These are phyloP conservation scores for Alligator sinensis DNA, from an alignment of 2,113 vertebrate genomes.

Conservation along the genomic window DNA sequence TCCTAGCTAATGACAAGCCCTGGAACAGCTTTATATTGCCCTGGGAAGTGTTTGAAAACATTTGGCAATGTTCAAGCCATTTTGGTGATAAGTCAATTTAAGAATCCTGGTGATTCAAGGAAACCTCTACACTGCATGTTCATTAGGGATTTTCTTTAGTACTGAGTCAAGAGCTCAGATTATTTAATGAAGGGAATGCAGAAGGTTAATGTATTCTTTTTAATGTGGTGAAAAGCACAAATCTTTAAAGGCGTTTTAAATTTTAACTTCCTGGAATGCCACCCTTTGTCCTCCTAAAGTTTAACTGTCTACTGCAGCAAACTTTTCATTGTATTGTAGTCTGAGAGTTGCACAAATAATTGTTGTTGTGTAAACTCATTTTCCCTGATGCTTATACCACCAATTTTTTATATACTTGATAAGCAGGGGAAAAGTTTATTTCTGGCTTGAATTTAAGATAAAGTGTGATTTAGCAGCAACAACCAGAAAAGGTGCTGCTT, in stretches of 20 bases:
- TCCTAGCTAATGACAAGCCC: not conserved
- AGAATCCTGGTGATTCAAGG: slow-evolving; percentile 8
- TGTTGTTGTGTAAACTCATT: slow-evolving; percentile 41
- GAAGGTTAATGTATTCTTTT: not conserved
- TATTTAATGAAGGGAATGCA: not conserved
- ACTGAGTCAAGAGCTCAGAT: not conserved
- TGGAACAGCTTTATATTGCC: not conserved
- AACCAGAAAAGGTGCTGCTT: slow-evolving; percentile 1
- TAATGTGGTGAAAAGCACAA: not conserved
- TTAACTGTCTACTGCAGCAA: slow-evolving; percentile 19
- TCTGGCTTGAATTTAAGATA: slow-evolving; percentile 44
- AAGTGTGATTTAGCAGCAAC: slow-evolving; percentile 57
- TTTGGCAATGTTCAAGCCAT: not conserved
- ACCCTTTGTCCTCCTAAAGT: not conserved
- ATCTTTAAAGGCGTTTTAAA: fast-evolving
- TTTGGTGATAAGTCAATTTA: not conserved
- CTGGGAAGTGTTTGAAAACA: not conserved
- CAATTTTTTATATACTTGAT: slow-evolving; percentile 3
- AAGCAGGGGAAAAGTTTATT: slow-evolving; percentile 24
- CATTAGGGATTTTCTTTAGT: not conserved
- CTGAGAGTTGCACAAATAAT: slow-evolving; percentile 18
- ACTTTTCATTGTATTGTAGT: not conserved
- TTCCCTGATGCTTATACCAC: slow-evolving; percentile 19
- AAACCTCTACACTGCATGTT: not conserved
- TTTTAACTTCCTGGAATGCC: not conserved